phyloP scores from a whole-genome alignment of 2,888 invertebrate genomes.

The Acleris emargana region DNA sequence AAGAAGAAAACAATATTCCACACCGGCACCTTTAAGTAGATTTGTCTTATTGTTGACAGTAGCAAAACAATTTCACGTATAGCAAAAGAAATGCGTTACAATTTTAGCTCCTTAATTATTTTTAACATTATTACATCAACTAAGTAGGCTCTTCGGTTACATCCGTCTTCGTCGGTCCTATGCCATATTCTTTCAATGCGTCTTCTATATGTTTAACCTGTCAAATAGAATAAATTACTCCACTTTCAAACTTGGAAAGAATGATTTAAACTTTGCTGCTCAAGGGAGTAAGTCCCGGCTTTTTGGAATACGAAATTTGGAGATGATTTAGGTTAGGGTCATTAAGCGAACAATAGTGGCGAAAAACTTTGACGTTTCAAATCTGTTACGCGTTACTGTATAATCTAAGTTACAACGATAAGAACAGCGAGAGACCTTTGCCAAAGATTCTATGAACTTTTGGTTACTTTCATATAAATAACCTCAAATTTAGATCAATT shows the following conservation, averaged over 20 bases:
- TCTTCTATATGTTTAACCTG: constrained; percentile 87
- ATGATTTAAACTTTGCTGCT: constrained; percentile 31
- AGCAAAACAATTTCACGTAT: constrained; percentile 1
- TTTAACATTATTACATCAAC: constrained; percentile 39
- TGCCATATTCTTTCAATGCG: constrained; percentile 85
- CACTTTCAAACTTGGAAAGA: constrained; percentile 32
- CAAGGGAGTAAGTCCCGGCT: constrained; percentile 21
- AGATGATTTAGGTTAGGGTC: constrained; percentile 29
- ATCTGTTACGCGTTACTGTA: background rate
- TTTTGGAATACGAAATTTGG: constrained; percentile 18
- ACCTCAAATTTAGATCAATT: too few species aligned
- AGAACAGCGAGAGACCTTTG: background rate
- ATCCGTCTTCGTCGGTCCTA: constrained; percentile 75
- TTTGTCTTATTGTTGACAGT: too few species aligned
- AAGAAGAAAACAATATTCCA: too few species aligned
- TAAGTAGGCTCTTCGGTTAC: constrained; percentile 68
- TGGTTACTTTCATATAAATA: too few species aligned
- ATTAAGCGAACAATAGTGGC: constrained; percentile 25
- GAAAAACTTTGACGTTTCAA: constrained; percentile 16
- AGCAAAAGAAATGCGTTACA: constrained; percentile 6
- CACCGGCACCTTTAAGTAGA: too few species aligned
- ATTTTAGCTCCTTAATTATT: background rate
- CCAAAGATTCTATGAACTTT: too few species aligned
- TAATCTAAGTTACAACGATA: background rate
- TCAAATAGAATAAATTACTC: constrained; percentile 43